Base-by-base conservation (phyloP, 2,113 vertebrate species). In the Tragulus kanchil region DNA sequence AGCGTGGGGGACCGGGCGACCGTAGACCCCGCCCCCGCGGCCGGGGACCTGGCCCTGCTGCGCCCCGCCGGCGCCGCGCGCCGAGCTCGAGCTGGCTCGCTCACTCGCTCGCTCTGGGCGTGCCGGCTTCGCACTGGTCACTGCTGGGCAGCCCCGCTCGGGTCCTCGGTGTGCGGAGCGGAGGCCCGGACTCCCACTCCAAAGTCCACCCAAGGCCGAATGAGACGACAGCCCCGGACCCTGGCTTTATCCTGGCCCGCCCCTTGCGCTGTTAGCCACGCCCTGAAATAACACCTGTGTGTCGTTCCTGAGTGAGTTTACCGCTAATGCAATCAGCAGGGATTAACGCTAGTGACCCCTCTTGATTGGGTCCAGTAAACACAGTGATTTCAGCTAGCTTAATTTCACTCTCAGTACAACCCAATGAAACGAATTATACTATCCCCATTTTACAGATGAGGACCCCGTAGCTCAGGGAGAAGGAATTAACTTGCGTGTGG, bases 121-220 rank as follows among this genome's bases (percentile, higher is more conserved):
- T 73, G 11, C 59, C 2, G 67, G 77, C 36, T n/a, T 14, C 31
- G 16, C 62, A 12, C 25, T 1, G 45, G 45, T 16, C 17, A 48
- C 50, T 17, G 12, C 75, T 0, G n/a, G 4, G 9, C 62, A 12
- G 36, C 58, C 10, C 8, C 1, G 90, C 42, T 9, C 62, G 4
- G 12, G 28, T 11, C 62, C 82, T 85, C 7, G 25, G n/a, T 1
- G 67, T 3, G 42, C 85, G 1, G n/a, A 26, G 45, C 87, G 17
- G 0, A 5, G 8, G 7, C 85, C 50, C 1, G 8, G 5, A 4
- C 0, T 3, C 69, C 45, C 48, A 2, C 42, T 2, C 31, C 4
- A 12, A 12, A 0, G 31, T 42, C 25, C 1, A 1, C 56, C 4
- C 5, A 6, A 0, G 56, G 8, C 25, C 1, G 21, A 64, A 26